Conservation (phyloP, 2,113 vertebrate species). For the Osmerus mordax region DNA sequence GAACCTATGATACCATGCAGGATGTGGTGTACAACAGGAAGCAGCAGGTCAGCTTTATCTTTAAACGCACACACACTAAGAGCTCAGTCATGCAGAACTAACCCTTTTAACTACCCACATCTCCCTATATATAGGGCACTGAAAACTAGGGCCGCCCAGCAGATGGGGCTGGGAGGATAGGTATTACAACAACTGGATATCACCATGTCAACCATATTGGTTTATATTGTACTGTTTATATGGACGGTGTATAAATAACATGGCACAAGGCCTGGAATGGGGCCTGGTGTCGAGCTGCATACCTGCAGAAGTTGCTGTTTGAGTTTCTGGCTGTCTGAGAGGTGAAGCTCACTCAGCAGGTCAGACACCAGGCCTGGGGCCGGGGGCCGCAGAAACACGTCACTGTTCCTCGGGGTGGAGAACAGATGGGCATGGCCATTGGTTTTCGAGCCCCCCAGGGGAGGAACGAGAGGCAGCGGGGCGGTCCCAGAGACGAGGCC, state of each 20-base stretch:
- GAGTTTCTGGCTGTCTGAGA: constrained; percentile 79
- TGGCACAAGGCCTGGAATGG: no score
- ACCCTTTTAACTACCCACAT: neutral
- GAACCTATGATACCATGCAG: constrained; percentile 14
- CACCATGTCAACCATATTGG: no score
- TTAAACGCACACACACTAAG: constrained; percentile 5
- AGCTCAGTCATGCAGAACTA: constrained; percentile 11
- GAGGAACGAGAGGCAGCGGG: constrained; percentile 54
- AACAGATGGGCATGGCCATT: constrained; percentile 62
- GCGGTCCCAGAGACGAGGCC: constrained; percentile 36
- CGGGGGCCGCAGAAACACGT: constrained; percentile 70
- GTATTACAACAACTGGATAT: no score
- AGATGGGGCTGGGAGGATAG: no score
- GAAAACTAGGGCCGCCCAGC: no score
- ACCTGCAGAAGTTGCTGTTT: constrained; percentile 82
- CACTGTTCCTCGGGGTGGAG: constrained; percentile 71
- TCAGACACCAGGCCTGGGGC: constrained; percentile 78
- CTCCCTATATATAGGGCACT: no score
- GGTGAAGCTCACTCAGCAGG: constrained; percentile 80
- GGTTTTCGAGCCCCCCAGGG: constrained; percentile 58
- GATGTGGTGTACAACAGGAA: constrained; percentile 66
- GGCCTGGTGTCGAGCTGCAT: neutral
- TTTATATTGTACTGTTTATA: no score
- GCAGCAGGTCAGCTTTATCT: neutral
- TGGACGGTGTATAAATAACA: no score